Conservation (phyloP, 2,113 vertebrate genomes). For the Perca fluviatilis region DNA sequence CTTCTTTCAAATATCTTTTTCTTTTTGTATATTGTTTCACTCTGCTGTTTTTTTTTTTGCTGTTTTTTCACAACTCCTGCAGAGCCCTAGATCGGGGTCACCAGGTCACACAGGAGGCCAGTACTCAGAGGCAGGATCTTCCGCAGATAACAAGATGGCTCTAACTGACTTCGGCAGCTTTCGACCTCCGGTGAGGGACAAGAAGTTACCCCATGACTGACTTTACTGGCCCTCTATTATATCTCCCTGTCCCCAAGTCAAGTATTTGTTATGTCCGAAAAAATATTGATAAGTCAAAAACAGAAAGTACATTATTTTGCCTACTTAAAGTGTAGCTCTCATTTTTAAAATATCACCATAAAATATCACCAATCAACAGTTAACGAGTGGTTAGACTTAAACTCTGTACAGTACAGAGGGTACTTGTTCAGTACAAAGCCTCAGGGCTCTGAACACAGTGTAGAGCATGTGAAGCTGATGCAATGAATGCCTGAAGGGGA, state of each 20-base stretch:
- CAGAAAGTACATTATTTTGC: not conserved
- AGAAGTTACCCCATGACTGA: not conserved
- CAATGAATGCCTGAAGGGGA: constrained; percentile 45
- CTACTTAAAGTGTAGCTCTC: not conserved
- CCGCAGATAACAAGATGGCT: constrained; percentile 85
- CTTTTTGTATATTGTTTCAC: not conserved
- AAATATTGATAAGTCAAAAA: not conserved
- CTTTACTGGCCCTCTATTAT: not conserved
- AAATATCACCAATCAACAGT: not conserved
- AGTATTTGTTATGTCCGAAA: not conserved
- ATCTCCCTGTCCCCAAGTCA: not conserved
- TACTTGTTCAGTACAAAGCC: constrained; percentile 37
- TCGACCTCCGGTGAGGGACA: constrained; percentile 84
- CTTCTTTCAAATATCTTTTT: not conserved
- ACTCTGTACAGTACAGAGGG: constrained; percentile 24
- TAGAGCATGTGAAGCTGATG: constrained; percentile 62
- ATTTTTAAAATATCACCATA: not conserved
- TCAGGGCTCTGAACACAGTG: constrained; percentile 9
- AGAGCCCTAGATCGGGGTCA: constrained; percentile 65
- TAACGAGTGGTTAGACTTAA: not conserved
- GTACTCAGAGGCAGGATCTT: constrained; percentile 76
- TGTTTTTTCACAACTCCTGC: constrained; percentile 22
- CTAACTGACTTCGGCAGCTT: constrained; percentile 85
- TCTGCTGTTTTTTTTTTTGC: not conserved
- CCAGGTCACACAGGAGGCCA: constrained; percentile 74